phyloP scores from a whole-genome alignment of 2,113 vertebrate genomes.

The Lamprologus ornatipinnis region DNA sequence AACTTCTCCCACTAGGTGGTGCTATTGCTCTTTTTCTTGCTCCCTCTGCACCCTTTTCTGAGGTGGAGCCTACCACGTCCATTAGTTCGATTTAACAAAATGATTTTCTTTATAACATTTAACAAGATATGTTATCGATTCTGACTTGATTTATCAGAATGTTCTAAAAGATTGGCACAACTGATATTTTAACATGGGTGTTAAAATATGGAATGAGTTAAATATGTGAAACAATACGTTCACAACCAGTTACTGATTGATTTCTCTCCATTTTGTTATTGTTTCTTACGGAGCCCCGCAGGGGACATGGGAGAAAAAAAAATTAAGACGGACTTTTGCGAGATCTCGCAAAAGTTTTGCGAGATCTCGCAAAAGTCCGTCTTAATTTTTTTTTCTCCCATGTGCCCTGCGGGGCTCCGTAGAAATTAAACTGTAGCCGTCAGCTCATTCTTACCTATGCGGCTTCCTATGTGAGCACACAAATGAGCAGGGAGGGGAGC shows the following conservation, averaged over 20 bases:
- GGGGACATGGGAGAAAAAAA: no score
- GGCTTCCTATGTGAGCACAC: no score
- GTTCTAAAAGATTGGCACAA: neutral
- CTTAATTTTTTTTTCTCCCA: no score
- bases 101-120: neutral
- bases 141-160: neutral
- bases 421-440: no score
- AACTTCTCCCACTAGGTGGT: conserved; percentile 7
- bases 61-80: neutral
- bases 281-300: no score
- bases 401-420: no score
- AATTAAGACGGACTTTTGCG: no score
- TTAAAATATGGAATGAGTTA: neutral
- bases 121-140: neutral
- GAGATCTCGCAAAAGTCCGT: no score
- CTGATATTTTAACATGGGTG: neutral
- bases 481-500: no score
- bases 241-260: neutral
- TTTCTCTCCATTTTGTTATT: neutral
- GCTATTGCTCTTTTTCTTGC: neutral
- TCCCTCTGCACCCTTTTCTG: neutral
- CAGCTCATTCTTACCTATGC: no score
- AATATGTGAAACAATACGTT: neutral
- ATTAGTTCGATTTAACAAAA: neutral
- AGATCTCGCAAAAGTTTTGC: no score